Evolutionary conservation across 1,140 invertebrate genomes (phyloP), one percentile per base, ranked within the genome.

Genomic region (Proctacanthus coquilletti): DNA sequence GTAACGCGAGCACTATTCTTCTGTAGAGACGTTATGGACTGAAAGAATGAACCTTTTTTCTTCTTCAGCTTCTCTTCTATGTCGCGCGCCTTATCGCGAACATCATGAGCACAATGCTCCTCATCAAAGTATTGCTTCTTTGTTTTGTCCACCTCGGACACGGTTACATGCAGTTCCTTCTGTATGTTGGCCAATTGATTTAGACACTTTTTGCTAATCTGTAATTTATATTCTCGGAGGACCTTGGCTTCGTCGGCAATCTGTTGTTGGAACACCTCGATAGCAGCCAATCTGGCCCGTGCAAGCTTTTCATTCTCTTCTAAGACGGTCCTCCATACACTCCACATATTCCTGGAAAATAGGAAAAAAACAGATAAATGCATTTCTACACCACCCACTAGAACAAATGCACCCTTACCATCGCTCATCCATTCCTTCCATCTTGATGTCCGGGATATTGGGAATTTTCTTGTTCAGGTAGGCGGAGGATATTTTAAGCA

Each of bases 41-140:
- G 86, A 64, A 96, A 96, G 61, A 96, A 87, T 2, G 87, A 87
- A 19, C 87, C 88, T 50, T 94, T 94, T 65, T 94, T 94, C 69
- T 88, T 89, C 68, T 93, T 94, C 40, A 95, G 64, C 82, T 94
- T 96, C 65, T 95, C 89, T 61, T 96, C 92, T 42, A 93, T 92
- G 42, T 95, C 89, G 46, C 83, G 79, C 36, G 89, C 86, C 56
- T 95, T 96, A 51, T 91, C 86, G 30, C 91, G 69, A 1, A 93
- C 91, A 52, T 95, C 91, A 50, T 94, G 84, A 8, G 92, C 88
- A 20, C 84, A 78, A 47, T 93, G 85, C 56, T 96, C 92, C 51
- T 97, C 92, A 44, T 95, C 86, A 48, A 88, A 89, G 61, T 97
- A 97, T 1, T 83, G 63, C 61, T 95, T 96, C 63, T 95, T 93